phyloP scores from a whole-genome alignment of 2,888 invertebrate genomes.

The Iselma pallidipennis region DNA sequence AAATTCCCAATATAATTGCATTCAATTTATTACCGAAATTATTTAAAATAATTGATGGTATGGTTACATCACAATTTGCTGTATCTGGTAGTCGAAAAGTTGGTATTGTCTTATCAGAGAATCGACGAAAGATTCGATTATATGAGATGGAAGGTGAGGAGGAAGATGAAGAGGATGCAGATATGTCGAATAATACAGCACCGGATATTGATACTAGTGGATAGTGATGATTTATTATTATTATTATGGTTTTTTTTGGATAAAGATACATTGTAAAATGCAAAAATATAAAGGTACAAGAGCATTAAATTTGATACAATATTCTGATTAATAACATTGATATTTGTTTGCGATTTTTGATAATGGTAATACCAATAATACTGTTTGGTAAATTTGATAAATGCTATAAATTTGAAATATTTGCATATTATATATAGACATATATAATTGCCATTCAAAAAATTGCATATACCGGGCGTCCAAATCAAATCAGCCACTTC shows the following conservation, averaged over 20 bases:
- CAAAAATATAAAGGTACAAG: slow-evolving; percentile 22
- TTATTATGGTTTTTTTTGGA: background rate
- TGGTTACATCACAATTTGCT: slow-evolving; percentile 71
- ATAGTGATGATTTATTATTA: background rate
- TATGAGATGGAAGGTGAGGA: slow-evolving; percentile 94
- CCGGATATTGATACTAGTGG: slow-evolving; percentile 32
- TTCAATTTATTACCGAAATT: slow-evolving; percentile 60
- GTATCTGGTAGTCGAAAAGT: slow-evolving; percentile 86
- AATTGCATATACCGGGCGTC: too few relatives aligned
- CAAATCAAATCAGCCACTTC: too few relatives aligned
- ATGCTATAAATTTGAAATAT: too few relatives aligned
- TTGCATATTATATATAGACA: too few relatives aligned
- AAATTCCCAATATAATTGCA: slow-evolving; percentile 59
- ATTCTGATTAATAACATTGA: background rate
- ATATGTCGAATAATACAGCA: slow-evolving; percentile 49
- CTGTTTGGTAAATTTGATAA: background rate
- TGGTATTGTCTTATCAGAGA: slow-evolving; percentile 81
- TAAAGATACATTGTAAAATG: slow-evolving; percentile 9
- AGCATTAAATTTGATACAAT: slow-evolving; percentile 3
- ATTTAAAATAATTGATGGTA: slow-evolving; percentile 67
- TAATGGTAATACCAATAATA: slow-evolving; percentile 1
- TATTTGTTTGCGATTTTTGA: background rate
- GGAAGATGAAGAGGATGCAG: slow-evolving; percentile 81
- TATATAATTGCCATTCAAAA: too few relatives aligned
- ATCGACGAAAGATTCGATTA: slow-evolving; percentile 76